Percentiles rank a stretch among this genome's conserved stretches.
Conservation (phyloP, 2,888 invertebrate genomes). For the Dendrolimus pini region DNA sequence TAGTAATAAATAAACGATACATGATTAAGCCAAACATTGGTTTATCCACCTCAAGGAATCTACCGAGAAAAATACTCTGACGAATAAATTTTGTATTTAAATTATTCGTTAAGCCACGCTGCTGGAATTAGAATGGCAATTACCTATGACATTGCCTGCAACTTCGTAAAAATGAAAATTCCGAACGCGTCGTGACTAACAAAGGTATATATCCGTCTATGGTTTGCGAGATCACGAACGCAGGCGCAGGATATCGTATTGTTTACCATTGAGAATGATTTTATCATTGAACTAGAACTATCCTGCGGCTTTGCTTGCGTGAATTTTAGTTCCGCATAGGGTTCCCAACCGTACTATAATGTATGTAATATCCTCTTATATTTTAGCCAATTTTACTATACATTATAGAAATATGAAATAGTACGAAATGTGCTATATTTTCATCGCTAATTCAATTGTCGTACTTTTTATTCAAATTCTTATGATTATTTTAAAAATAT, state of each 20-base stretch:
- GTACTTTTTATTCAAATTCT: too few species aligned
- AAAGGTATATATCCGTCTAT: slow-evolving; percentile 27
- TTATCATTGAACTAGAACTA: neutral
- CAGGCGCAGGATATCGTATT: slow-evolving; percentile 25
- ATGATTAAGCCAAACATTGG: neutral
- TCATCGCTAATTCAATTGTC: too few species aligned
- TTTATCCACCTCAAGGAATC: neutral
- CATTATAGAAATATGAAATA: too few species aligned
- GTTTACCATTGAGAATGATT: slow-evolving; percentile 3
- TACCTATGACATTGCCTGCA: neutral
- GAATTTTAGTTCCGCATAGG: too few species aligned
- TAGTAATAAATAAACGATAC: neutral
- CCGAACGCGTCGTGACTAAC: slow-evolving; percentile 23
- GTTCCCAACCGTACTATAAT: too few species aligned
- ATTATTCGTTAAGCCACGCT: neutral
- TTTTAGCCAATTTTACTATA: too few species aligned
- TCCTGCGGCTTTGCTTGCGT: too few species aligned
- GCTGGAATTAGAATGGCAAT: neutral
- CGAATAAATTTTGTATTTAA: neutral
- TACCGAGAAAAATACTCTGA: neutral
- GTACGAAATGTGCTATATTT: too few species aligned
- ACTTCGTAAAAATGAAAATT: neutral
- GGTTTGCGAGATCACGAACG: slow-evolving; percentile 29
- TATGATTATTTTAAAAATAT: too few species aligned
- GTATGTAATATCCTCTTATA: too few species aligned